phyloP scores from a whole-genome alignment of 2,888 invertebrate genomes.

The Caradrina kadenii region DNA sequence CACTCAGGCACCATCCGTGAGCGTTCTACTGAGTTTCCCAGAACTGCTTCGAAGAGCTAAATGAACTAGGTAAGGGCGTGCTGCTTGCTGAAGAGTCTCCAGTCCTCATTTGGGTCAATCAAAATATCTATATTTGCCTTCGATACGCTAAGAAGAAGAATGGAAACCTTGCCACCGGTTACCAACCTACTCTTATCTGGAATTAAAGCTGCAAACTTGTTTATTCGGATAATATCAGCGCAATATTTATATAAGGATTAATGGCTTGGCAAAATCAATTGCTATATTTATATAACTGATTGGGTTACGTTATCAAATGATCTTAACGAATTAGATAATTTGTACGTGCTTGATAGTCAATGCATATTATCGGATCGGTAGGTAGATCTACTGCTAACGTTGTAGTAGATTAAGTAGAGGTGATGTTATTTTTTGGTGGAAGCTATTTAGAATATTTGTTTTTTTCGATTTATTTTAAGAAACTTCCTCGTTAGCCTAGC shows the following conservation, averaged over 20 bases:
- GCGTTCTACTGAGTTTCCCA: no score
- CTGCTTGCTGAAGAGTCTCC: no score
- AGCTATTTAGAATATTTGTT: no score
- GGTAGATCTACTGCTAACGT: neutral
- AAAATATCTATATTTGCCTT: no score
- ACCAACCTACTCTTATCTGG: neutral
- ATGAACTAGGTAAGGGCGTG: no score
- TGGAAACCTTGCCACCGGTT: neutral
- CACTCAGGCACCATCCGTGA: no score
- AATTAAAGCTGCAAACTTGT: neutral
- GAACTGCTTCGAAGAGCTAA: no score
- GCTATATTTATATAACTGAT: constrained; percentile 24
- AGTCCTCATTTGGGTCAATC: no score
- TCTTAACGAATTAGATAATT: constrained; percentile 67
- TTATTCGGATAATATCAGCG: neutral
- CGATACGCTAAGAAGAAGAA: no score
- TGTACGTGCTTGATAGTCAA: constrained; percentile 77
- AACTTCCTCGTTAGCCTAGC: no score
- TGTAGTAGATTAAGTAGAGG: constrained; percentile 55
- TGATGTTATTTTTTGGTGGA: constrained; percentile 1
- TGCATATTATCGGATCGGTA: constrained; percentile 65
- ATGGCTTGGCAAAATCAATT: constrained; percentile 17
- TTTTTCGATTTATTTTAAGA: no score
- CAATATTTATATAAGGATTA: constrained; percentile 14
- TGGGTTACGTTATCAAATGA: constrained; percentile 38